Percentiles rank a stretch among this genome's conserved stretches.
Conservation (phyloP, 1,140 invertebrate species). For the Drosophila orosa region DNA sequence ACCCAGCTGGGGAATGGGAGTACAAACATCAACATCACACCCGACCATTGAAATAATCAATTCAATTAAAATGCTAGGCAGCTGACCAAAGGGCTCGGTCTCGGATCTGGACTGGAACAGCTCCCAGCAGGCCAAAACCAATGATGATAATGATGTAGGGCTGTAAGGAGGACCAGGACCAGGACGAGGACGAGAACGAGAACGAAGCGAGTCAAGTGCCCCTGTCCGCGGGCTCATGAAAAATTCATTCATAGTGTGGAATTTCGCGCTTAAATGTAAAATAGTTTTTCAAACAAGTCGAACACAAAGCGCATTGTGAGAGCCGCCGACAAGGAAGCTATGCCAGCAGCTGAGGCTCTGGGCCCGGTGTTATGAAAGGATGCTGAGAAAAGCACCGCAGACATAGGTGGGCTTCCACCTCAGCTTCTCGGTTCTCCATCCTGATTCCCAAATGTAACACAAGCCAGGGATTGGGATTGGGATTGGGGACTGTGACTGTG, state of each 20-base stretch:
- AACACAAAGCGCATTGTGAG: constrained; percentile 78
- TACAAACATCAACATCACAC: constrained; percentile 76
- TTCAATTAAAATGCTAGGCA: constrained; percentile 81
- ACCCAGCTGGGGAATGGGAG: not conserved
- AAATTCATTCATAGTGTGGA: constrained; percentile 84
- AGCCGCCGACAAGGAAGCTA: constrained; percentile 58
- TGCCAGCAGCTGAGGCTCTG: constrained; percentile 22
- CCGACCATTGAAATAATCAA: constrained; percentile 78
- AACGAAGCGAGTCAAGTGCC: constrained; percentile 35
- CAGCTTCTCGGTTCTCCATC: not conserved
- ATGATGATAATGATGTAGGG: constrained; percentile 61
- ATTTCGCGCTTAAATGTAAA: constrained; percentile 84
- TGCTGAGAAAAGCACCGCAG: constrained; percentile 65
- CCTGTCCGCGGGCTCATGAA: constrained; percentile 67
- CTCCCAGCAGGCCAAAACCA: constrained; percentile 31
- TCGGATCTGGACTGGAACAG: constrained; percentile 9
- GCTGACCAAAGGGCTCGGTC: constrained; percentile 65
- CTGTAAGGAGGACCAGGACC: not conserved
- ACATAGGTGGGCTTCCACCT: constrained; percentile 32
- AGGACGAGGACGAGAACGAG: not conserved
- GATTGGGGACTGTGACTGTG: too few species aligned
- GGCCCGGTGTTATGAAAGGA: constrained; percentile 70
- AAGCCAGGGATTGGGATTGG: constrained; percentile 13
- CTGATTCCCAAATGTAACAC: constrained; percentile 50
- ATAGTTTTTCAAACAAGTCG: constrained; percentile 83